Conservation (phyloP, 2,888 invertebrate species). For the Hoplodrina blanda region DNA sequence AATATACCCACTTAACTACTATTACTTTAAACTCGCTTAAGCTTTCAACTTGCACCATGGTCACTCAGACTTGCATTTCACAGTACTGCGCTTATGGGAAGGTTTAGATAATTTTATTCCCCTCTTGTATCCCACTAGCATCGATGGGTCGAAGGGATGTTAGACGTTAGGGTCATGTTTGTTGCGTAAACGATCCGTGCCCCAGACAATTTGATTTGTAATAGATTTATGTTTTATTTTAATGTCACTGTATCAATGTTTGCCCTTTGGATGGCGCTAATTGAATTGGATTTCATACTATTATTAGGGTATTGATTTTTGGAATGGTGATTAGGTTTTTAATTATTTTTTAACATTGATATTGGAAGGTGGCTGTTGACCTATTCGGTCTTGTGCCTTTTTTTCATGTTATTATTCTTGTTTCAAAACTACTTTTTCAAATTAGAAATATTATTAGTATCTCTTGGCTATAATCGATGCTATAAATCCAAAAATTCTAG, state of each 20-base stretch:
- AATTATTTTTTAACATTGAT: too few species aligned
- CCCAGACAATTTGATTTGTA: constrained; percentile 83
- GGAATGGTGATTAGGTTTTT: too few species aligned
- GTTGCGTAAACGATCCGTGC: constrained; percentile 84
- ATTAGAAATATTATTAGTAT: background rate
- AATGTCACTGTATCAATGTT: constrained; percentile 74
- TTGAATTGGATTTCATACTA: constrained; percentile 46
- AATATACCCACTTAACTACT: too few species aligned
- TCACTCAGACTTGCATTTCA: constrained; percentile 73
- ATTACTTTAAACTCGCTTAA: background rate
- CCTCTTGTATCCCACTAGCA: constrained; percentile 75
- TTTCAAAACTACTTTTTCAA: too few species aligned
- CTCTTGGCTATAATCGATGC: background rate
- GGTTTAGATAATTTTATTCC: constrained; percentile 86
- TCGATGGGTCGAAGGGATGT: constrained; percentile 78
- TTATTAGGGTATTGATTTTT: too few species aligned
- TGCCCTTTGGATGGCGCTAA: constrained; percentile 60
- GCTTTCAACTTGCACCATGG: constrained; percentile 65
- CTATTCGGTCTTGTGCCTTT: too few species aligned
- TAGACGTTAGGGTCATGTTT: constrained; percentile 81
- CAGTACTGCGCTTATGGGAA: constrained; percentile 74
- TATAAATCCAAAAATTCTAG: background rate
- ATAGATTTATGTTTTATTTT: constrained; percentile 82
- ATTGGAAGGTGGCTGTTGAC: too few species aligned
- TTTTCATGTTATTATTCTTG: too few species aligned